Conservation (phyloP, 1,140 invertebrate genomes). For the Heliconius hewitsoni region DNA sequence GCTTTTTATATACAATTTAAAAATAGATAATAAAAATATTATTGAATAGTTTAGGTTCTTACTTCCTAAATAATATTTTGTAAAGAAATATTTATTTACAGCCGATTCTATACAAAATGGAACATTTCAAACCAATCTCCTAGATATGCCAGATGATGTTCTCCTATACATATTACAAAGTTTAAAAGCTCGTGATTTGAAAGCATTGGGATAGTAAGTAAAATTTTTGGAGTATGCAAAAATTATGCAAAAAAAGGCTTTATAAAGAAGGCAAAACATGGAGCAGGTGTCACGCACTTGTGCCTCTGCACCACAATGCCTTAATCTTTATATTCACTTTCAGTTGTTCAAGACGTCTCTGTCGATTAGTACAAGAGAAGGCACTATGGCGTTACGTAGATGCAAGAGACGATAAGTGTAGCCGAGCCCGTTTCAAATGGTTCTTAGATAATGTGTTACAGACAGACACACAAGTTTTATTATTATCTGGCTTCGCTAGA, state of each 20-base stretch:
- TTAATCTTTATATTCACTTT: neutral
- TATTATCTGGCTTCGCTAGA: conserved; percentile 52
- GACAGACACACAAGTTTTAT: conserved; percentile 46
- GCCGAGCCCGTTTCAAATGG: conserved; percentile 48
- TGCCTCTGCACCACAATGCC: too few relatives aligned
- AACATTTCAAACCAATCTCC: conserved; percentile 35
- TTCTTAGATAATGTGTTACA: conserved; percentile 50
- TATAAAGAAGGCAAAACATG: too few relatives aligned
- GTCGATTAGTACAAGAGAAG: conserved; percentile 54
- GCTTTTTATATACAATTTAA: too few relatives aligned
- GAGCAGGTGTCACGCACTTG: too few relatives aligned
- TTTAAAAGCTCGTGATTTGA: conserved; percentile 61
- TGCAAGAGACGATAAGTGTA: conserved; percentile 41
- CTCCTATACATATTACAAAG: conserved; percentile 66
- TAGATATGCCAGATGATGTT: conserved; percentile 76
- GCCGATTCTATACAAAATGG: neutral
- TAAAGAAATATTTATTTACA: neutral
- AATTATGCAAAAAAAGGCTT: too few relatives aligned
- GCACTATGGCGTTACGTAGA: conserved; percentile 67
- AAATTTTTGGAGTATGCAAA: neutral
- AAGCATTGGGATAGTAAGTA: conserved; percentile 74
- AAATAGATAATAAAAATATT: too few relatives aligned
- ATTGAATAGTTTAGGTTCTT: too few relatives aligned
- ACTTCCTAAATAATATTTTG: too few relatives aligned
- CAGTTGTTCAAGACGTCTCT: conserved; percentile 65